A percentile compares a stretch with the other conserved stretches of the same genome.
Conservation (phyloP, 2,113 vertebrate genomes). For the Oncorhynchus kisutch region DNA sequence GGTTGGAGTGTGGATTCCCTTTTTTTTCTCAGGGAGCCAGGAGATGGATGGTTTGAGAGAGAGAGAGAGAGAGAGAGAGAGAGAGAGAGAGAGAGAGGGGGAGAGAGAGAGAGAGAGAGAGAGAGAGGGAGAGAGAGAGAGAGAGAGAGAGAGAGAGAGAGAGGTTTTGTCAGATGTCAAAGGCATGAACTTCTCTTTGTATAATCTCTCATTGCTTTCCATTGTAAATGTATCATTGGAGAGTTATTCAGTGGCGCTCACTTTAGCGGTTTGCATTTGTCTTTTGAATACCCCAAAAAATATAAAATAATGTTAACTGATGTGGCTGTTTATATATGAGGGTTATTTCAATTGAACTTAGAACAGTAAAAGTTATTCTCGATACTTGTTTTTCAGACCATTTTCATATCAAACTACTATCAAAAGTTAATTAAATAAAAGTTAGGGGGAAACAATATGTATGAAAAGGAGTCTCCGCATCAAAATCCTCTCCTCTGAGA, state of each 20-base stretch:
- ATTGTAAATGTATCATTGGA: neutral
- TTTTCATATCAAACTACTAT: slow-evolving; percentile 30
- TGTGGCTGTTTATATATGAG: too few relatives aligned
- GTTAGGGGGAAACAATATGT: slow-evolving; percentile 57
- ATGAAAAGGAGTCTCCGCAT: slow-evolving; percentile 64
- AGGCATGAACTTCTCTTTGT: neutral
- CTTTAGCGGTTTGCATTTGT: neutral
- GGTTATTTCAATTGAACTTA: too few relatives aligned
- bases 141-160: neutral
- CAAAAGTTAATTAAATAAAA: slow-evolving; percentile 13
- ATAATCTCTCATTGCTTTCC: too few relatives aligned
- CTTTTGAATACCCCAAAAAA: neutral
- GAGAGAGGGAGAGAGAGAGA: neutral
- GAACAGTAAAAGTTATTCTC: slow-evolving; percentile 16
- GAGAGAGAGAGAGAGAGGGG: neutral
- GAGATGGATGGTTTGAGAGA: neutral
- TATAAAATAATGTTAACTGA: too few relatives aligned
- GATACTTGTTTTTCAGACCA: slow-evolving; percentile 15
- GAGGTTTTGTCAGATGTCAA: neutral
- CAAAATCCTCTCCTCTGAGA: slow-evolving; percentile 49
- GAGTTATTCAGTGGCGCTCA: neutral
- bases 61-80: neutral
- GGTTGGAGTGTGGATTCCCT: slow-evolving; percentile 61
- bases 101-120: neutral
- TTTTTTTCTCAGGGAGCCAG: slow-evolving; percentile 38